phyloP scores from a whole-genome alignment of 2,888 invertebrate species.

The Pedicia rivosa region DNA sequence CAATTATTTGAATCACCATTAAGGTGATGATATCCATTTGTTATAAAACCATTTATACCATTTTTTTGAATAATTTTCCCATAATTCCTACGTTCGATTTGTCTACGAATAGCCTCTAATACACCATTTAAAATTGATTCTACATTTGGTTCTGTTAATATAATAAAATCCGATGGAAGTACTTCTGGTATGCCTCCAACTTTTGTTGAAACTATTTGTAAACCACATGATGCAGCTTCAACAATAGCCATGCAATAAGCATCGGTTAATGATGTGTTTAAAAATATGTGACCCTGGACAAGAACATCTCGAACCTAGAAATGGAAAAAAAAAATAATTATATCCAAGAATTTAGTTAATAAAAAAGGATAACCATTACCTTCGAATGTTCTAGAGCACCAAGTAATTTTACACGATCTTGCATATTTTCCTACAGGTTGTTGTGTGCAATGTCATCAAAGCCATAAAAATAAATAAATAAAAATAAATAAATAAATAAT shows the following conservation, averaged over 20 bases:
- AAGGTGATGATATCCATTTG: no score
- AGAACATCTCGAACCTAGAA: slow-evolving; percentile 53
- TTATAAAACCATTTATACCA: background rate
- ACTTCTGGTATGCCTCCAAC: slow-evolving; percentile 99
- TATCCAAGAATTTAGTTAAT: background rate
- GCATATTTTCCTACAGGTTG: slow-evolving; percentile 78
- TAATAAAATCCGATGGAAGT: slow-evolving; percentile 77
- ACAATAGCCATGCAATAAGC: slow-evolving; percentile 99
- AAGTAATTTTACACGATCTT: slow-evolving; percentile 72
- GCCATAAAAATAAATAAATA: no score
- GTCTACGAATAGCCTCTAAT: slow-evolving; percentile 42
- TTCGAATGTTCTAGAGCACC: slow-evolving; percentile 85
- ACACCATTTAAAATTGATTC: slow-evolving; percentile 49
- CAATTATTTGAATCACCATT: slow-evolving; percentile 24
- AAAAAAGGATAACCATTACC: slow-evolving; percentile 32
- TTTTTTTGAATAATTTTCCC: no score
- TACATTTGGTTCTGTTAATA: slow-evolving; percentile 79
- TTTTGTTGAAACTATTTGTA: slow-evolving; percentile 93
- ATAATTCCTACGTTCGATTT: slow-evolving; percentile 6
- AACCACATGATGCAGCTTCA: slow-evolving; percentile 94
- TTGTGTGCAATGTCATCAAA: slow-evolving; percentile 76
- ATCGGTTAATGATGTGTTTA: slow-evolving; percentile 96
- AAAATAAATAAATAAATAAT: no score
- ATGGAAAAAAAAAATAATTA: background rate
- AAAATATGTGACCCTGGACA: slow-evolving; percentile 87